Evolutionary conservation across 2,888 invertebrate species (phyloP), one percentile per base, ranked within the genome.

Genomic region (Drosophila paracracens): DNA sequence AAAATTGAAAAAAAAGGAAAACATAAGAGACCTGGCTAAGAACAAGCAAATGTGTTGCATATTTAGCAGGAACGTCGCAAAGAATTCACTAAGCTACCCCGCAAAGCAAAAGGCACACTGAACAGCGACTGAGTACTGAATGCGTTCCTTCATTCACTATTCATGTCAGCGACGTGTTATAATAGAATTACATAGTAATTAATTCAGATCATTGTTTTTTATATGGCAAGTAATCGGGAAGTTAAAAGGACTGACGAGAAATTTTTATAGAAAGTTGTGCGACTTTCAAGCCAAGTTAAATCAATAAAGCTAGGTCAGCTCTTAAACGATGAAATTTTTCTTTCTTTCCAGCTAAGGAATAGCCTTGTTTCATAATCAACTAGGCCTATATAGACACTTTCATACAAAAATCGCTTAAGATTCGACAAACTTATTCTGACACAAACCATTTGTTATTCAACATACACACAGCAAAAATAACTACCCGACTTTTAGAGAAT

Each of bases 31-130:
- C 48, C 13, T 21, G 29, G 35, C 54, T 36, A 25, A 27, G 27
- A 40, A 53, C 46, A 48, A 54, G 51, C 51, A 75, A 78, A 75
- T 76, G 67, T 71, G 76, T 53, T 79, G 78, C 78, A 78, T 78
- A 78, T 58, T 75, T 58, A 52, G 35, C 50, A 59, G 71, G 50
- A 50, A 67, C 58, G 29, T 35, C 13, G 36, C 35, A 43, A 33
- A 43, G 29, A 58, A 53, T n/a, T 50, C 52, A 18, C 25, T 36
- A 40, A 27, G 29, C 52, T 31, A n/a, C 27, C 52, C 38, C 48
- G n/a, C 13, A 13, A n/a, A 40, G 51, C 40, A n/a, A 29, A 29
- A 29, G 27, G 1, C 10, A 10, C 29, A n/a, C 11, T 16, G 25
- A 16, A 70, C 35, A 35, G 21, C n/a, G 40, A 43, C 16, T 33